A percentile compares a stretch with the other conserved stretches of the same genome.
Evolutionary conservation across 2,113 vertebrate species (phyloP).

Genomic region (Sterrhoptilus dennistouni): DNA sequence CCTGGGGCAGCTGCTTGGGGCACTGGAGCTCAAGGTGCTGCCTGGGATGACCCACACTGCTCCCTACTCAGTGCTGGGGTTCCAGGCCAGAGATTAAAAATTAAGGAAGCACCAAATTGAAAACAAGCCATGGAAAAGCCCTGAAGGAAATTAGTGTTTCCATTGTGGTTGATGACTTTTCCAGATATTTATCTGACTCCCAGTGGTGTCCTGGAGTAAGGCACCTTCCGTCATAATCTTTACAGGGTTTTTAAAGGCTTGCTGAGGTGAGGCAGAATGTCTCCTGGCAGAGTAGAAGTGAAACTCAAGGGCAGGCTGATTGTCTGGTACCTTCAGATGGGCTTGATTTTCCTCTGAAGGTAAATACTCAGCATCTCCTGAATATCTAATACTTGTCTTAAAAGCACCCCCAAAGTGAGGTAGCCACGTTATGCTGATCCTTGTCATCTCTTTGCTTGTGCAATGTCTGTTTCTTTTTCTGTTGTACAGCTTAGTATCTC

Average conservation of each 20-base stretch:
- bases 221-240: neutral
- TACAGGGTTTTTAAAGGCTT: neutral
- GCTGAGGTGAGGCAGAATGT: neutral
- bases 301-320: neutral
- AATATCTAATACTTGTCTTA: neutral
- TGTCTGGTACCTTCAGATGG: neutral
- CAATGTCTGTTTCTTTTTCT: neutral
- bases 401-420: neutral
- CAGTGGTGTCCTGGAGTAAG: neutral
- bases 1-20: neutral
- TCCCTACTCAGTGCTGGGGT: neutral
- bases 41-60: fast-evolving
- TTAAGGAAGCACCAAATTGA: neutral
- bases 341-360: neutral
- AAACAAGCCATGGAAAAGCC: neutral
- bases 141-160: neutral
- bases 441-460: neutral
- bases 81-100: neutral
- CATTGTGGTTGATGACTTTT: neutral
- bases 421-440: neutral
- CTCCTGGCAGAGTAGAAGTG: neutral
- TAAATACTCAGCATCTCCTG: neutral
- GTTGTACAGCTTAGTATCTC: neutral
- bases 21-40: neutral
- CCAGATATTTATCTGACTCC: neutral